Evolutionary conservation across 2,888 invertebrate genomes (phyloP).

Genomic region (Seladonia tumulorum): DNA sequence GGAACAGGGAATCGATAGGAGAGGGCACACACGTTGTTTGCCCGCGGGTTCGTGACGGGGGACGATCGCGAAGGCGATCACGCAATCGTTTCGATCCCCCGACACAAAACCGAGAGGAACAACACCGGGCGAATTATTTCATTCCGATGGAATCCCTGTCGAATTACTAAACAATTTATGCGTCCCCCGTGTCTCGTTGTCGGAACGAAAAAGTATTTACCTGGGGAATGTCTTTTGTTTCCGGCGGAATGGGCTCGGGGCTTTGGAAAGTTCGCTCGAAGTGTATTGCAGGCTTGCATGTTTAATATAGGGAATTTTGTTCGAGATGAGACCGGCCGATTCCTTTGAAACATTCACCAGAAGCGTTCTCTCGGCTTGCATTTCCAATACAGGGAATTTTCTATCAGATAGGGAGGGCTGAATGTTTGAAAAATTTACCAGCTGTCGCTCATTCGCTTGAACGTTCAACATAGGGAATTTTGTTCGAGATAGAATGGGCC

Average conservation of each 20-base stretch:
- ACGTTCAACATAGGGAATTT: background rate
- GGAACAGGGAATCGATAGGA: constrained; percentile 37
- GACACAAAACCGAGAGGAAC: background rate
- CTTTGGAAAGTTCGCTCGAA: background rate
- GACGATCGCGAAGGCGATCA: constrained; percentile 1
- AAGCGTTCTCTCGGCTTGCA: background rate
- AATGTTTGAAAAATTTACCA: background rate
- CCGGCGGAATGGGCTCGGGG: background rate
- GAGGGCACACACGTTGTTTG: constrained; percentile 23
- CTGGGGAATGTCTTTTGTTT: background rate
- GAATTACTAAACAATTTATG: constrained; percentile 2
- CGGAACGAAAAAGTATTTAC: background rate
- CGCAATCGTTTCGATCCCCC: background rate
- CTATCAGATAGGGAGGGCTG: background rate
- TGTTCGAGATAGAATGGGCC: background rate
- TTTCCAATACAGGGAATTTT: background rate
- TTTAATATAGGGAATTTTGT: background rate
- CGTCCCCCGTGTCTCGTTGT: background rate
- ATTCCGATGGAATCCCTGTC: background rate
- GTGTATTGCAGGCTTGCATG: background rate
- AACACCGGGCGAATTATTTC: background rate
- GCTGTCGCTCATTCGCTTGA: background rate
- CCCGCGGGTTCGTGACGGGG: background rate
- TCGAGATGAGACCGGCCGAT: background rate
- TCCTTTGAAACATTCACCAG: background rate